These are phyloP conservation scores for Heliconius hermathena DNA, from an alignment of 1,140 invertebrate genomes.

Conservation along the genomic window DNA sequence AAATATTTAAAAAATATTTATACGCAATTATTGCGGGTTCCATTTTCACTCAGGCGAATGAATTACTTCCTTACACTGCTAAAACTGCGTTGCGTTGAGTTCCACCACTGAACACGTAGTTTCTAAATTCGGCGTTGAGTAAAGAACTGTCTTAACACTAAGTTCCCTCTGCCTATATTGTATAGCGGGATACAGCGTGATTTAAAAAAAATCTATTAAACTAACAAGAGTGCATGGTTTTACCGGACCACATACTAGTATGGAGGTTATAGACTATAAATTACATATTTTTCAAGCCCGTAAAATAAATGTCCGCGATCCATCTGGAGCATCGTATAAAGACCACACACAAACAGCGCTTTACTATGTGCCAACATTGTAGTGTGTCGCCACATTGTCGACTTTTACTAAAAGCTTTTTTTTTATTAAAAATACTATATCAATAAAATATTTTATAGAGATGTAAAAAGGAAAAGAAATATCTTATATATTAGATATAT, in stretches of 20 bases:
- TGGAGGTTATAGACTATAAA: background rate
- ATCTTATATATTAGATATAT: too few relatives aligned
- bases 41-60: too few relatives aligned
- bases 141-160: background rate
- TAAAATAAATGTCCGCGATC: constrained; percentile 12
- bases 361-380: background rate
- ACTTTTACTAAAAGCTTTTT: background rate
- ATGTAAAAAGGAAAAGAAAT: too few relatives aligned
- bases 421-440: background rate
- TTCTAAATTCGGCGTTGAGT: too few relatives aligned
- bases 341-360: background rate
- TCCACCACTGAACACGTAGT: background rate
- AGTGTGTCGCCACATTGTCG: background rate
- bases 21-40: too few relatives aligned
- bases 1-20: too few relatives aligned
- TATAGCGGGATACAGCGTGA: background rate
- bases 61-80: too few relatives aligned
- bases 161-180: background rate
- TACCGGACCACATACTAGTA: background rate
- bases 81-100: background rate
- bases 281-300: background rate
- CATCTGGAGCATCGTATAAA: constrained; percentile 3
- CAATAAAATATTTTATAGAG: too few relatives aligned
- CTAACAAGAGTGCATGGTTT: background rate
- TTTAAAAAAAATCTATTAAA: background rate